Base-by-base conservation (phyloP, 2,797 vertebrate species). In the Anisognathus igniventris region DNA sequence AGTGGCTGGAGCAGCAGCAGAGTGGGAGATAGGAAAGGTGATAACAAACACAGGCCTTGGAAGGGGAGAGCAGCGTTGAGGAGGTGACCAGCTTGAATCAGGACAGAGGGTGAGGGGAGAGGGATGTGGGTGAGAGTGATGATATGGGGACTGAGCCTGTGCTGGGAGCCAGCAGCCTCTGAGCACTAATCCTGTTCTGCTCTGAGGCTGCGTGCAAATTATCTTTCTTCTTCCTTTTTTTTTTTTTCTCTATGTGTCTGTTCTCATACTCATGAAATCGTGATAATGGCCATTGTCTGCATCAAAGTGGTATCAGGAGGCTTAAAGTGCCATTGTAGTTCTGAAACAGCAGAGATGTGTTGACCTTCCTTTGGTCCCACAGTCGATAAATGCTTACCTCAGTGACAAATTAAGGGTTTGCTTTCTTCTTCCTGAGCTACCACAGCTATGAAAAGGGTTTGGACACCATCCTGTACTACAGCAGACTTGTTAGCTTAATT, bases 401-500 rank as follows among this genome's bases (percentile, higher is more conserved):
- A 13, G 45, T 93, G 72, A 65, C 68, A 83, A 87, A 85, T 76
- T 25, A 65, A 87, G 40, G 51, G 75, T 93, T 96, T 90, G 37
- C 62, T 85, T 93, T 81, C 90, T 92, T 93, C 67, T 87, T 95
- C 31, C 39, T 83, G 78, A 92, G 65, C 80, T 78, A 82, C 33
- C 37, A 42, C 83, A 85, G 77, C 64, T 91, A 80, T 61, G 76
- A 71, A 67, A 74, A 67, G 86, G 72, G 30, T 74, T 91, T 95
- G 91, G 76, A 71, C 72, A 80, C 71, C 33, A 35, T 93, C 66
- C 65, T 93, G 47, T 83, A 44, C 68, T 74, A 1, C 64, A 42
- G 22, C 53, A 71, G 74, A 57, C 74, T 87, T 79, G 53, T 72
- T 86, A 91, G 72, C 39, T 88, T 93, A 92, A 87, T 84, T 82